These are phyloP conservation scores for Dendrolimus kikuchii DNA, from an alignment of 1,140 invertebrate genomes.

Conservation along the genomic window DNA sequence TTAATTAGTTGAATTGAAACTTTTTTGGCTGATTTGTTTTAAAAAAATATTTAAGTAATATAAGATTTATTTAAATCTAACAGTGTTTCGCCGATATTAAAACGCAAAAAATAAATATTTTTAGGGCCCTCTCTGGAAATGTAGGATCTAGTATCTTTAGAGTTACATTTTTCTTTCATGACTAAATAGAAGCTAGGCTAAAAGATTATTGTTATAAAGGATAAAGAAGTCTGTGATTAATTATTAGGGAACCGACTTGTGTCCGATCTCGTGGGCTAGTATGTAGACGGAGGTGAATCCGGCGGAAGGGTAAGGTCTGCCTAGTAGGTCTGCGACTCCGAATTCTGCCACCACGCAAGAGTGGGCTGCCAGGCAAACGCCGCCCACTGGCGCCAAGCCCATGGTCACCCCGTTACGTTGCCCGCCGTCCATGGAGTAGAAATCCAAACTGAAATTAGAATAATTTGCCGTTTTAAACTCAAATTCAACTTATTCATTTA, in stretches of 20 bases:
- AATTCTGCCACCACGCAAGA: slow-evolving; percentile 86
- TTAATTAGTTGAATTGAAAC: too few species aligned
- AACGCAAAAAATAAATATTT: too few species aligned
- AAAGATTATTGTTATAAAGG: too few species aligned
- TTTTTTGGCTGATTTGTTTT: too few species aligned
- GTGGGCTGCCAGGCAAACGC: slow-evolving; percentile 80
- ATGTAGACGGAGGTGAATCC: slow-evolving; percentile 87
- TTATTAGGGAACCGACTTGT: slow-evolving; percentile 76
- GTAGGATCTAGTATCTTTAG: too few species aligned
- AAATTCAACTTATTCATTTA: too few species aligned
- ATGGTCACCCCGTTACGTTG: slow-evolving; percentile 80
- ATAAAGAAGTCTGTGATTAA: not conserved
- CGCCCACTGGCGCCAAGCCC: slow-evolving; percentile 83
- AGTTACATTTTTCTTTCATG: too few species aligned
- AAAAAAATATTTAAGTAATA: too few species aligned
- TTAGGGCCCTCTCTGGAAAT: too few species aligned
- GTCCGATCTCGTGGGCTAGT: slow-evolving; percentile 87
- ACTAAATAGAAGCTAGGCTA: too few species aligned
- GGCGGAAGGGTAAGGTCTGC: slow-evolving; percentile 80
- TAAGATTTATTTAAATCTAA: too few species aligned
- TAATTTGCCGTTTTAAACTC: not conserved
- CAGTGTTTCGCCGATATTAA: too few species aligned
- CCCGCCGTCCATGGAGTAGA: slow-evolving; percentile 80
- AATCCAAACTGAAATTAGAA: slow-evolving; percentile 75
- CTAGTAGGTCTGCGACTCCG: slow-evolving; percentile 79